phyloP scores from a whole-genome alignment of 2,113 vertebrate genomes.

The Nycticryphes semicollaris region DNA sequence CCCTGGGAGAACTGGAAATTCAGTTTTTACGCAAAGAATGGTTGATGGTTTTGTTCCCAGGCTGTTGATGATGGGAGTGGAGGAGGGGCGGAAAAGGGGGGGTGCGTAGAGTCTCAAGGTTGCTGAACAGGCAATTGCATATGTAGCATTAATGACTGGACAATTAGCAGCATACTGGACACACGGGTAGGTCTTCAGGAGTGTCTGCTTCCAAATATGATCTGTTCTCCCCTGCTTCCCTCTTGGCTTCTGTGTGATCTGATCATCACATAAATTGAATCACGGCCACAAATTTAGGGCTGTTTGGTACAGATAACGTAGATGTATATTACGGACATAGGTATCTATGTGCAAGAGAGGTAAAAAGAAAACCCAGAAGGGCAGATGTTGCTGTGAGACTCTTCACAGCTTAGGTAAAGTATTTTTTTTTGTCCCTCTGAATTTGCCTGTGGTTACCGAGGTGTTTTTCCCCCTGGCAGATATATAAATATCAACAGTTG shows the following conservation, averaged over 20 bases:
- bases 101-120: background rate
- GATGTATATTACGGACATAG: background rate
- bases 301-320: background rate
- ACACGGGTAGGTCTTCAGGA: background rate
- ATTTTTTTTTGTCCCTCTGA: background rate
- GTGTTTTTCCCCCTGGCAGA: background rate
- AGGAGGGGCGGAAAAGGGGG: no score
- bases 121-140: background rate
- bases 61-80: background rate
- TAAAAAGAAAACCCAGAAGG: background rate
- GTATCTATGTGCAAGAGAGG: background rate
- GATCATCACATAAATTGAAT: background rate
- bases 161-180: background rate
- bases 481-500: conserved; percentile 16
- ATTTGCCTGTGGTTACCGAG: conserved; percentile 20
- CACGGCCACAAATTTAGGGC: background rate
- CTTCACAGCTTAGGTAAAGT: background rate
- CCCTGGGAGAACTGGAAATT: conserved; percentile 59
- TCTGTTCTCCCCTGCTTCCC: background rate
- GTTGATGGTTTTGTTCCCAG: conserved; percentile 37
- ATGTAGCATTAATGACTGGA: background rate
- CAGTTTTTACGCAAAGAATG: conserved; percentile 34
- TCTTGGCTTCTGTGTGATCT: background rate
- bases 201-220: background rate
- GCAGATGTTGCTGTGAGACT: background rate